Evolutionary conservation across 2,888 invertebrate genomes (phyloP), one percentile per base, ranked within the genome.

Genomic region (Drosophila imparisetae): DNA sequence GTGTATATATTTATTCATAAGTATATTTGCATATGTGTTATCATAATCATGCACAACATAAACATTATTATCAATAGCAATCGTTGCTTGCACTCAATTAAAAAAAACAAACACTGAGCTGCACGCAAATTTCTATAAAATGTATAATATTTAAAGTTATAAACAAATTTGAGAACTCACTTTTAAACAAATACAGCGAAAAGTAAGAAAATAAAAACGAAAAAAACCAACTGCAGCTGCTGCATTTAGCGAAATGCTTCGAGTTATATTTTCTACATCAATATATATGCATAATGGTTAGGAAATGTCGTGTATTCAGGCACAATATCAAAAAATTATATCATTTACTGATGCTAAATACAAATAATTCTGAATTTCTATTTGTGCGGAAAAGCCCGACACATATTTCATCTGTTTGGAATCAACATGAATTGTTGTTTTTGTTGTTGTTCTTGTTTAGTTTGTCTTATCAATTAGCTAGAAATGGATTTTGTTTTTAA

Each of bases 21-120:
- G 48, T 58, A 52, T 70, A 27, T 68, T 53, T 73, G 65, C 24
- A 24, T 62, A 32, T 72, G 55, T 65, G 62, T 60, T 68, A 67
- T 66, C 71, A 78, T 71, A 73, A 75, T 66, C 62, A 74, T 75
- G 74, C 75, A 72, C 68, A 75, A 73, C 50, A 45, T 67, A 76
- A 72, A 78, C 75, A 59, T 88, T 88, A 76, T 88, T 83, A 85
- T 86, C 84, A 89, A 74, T 77, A 79, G 72, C 70, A 86, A 83
- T 75, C 68, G 65, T 74, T 76, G 72, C 66, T 64, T 72, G 77
- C 75, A 69, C 68, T 72, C 80, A 79, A 70, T 54, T 48, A 36
- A 38, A 55, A 52, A 38, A 40, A 67, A 49, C 50, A 36, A 71
- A 64, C 57, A 52, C 52, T 64, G 65, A 78, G 78, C 55, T 61